These are phyloP conservation scores for Corythucha ciliata DNA, from an alignment of 2,888 invertebrate species.

Conservation along the genomic window DNA sequence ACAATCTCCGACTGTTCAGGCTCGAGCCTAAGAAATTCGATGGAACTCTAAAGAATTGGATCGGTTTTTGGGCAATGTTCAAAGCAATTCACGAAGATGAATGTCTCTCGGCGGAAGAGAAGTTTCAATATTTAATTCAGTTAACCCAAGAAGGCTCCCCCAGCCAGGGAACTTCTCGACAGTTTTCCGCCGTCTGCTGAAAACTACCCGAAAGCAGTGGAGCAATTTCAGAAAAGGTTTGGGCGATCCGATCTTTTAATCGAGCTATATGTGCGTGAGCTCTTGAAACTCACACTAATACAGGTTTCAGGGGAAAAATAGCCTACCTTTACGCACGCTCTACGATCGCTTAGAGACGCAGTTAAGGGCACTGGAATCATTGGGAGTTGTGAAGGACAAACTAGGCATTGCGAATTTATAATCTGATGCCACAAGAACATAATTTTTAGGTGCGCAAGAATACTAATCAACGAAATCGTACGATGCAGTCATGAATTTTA, in stretches of 20 bases:
- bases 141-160: conserved; percentile 17
- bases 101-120: conserved; percentile 10
- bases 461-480: too few relatives aligned
- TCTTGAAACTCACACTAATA: neutral
- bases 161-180: conserved; percentile 28
- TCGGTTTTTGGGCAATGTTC: too few relatives aligned
- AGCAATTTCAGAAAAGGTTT: conserved; percentile 29
- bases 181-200: conserved; percentile 21
- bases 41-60: too few relatives aligned
- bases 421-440: too few relatives aligned
- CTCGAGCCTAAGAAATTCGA: too few relatives aligned
- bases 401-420: too few relatives aligned
- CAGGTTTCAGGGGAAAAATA: too few relatives aligned
- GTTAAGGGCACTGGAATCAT: neutral
- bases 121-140: conserved; percentile 29
- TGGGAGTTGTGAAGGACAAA: neutral
- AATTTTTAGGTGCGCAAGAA: too few relatives aligned
- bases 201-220: conserved; percentile 2
- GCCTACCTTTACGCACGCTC: too few relatives aligned
- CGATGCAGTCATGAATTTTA: too few relatives aligned
- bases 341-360: conserved; percentile 4
- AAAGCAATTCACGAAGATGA: neutral
- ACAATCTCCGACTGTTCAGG: too few relatives aligned
- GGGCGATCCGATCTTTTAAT: conserved; percentile 36
- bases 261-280: conserved; percentile 35